Evolutionary conservation across 2,113 vertebrate genomes (phyloP).

Genomic region (Nanorana parkeri): DNA sequence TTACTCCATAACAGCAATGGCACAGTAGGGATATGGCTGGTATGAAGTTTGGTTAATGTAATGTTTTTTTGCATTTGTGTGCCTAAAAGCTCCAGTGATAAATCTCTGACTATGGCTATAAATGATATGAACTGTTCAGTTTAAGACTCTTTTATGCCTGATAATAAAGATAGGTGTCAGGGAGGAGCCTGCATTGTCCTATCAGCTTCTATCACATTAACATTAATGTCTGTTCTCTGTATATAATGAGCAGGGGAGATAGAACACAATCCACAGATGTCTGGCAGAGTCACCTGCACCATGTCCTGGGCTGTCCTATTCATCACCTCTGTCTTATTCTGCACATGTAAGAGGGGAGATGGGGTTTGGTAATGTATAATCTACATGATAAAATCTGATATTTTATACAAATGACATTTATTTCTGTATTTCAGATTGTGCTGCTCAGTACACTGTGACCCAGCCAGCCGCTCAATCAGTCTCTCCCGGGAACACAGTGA

Average conservation of each 20-base stretch:
- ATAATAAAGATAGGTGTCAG: not conserved
- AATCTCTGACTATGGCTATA: too few species aligned
- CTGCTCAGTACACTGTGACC: not conserved
- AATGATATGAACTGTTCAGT: too few species aligned
- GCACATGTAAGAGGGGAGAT: not conserved
- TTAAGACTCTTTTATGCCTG: too few species aligned
- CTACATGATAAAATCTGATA: not conserved
- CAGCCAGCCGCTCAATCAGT: rapidly evolving
- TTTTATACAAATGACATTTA: not conserved
- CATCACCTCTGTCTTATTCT: not conserved
- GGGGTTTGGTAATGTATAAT: not conserved
- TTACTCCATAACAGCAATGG: too few species aligned
- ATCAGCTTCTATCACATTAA: not conserved
- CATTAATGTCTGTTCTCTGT: too few species aligned
- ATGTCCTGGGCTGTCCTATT: not conserved
- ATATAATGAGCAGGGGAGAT: not conserved
- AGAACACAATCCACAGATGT: not conserved
- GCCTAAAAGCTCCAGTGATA: too few species aligned
- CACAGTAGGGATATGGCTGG: too few species aligned
- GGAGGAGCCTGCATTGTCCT: not conserved
- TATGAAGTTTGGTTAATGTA: too few species aligned
- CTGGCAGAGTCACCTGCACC: not conserved
- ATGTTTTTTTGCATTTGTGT: too few species aligned
- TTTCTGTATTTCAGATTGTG: conserved; percentile 7
- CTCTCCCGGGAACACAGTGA: rapidly evolving